These are phyloP conservation scores for Dascillus cervinus DNA, from an alignment of 2,888 invertebrate species.

Conservation along the genomic window DNA sequence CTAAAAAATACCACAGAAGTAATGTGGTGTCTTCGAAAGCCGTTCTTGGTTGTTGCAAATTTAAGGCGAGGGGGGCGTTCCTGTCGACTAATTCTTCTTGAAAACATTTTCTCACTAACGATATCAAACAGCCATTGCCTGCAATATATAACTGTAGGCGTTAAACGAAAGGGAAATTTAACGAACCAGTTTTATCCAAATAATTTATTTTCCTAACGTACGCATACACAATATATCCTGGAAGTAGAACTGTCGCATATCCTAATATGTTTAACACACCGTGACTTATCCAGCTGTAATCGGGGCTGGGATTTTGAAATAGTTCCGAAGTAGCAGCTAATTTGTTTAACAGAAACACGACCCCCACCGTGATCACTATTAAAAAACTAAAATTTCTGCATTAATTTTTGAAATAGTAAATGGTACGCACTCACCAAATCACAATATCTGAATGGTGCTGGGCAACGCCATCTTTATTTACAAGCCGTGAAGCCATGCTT, in stretches of 20 bases:
- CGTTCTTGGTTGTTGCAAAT: slow-evolving; percentile 40
- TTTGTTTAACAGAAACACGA: slow-evolving; percentile 41
- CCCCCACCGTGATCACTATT: slow-evolving; percentile 40
- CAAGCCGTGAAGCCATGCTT: no score
- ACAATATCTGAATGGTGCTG: no score
- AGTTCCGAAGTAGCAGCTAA: slow-evolving; percentile 30
- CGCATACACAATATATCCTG: slow-evolving; percentile 75
- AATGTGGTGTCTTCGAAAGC: slow-evolving; percentile 52
- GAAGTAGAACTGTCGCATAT: slow-evolving; percentile 81
- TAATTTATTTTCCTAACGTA: slow-evolving; percentile 73
- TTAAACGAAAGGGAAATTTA: background rate
- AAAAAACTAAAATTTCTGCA: slow-evolving; percentile 21
- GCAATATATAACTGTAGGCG: slow-evolving; percentile 2
- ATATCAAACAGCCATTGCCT: slow-evolving; percentile 8
- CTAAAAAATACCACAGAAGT: slow-evolving; percentile 72
- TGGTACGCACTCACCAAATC: no score
- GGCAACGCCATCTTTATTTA: no score
- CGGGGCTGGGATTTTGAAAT: slow-evolving; percentile 43
- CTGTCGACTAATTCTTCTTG: slow-evolving; percentile 45
- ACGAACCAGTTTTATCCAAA: slow-evolving; percentile 68
- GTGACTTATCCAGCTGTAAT: slow-evolving; percentile 68
- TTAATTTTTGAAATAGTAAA: no score
- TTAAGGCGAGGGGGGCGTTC: slow-evolving; percentile 29
- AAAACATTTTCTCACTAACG: slow-evolving; percentile 46
- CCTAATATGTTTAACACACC: slow-evolving; percentile 75